A percentile compares a stretch with the other conserved stretches of the same genome.
These are phyloP conservation scores for Chromobotia macracanthus DNA, from an alignment of 2,797 vertebrate species.

Conservation along the genomic window DNA sequence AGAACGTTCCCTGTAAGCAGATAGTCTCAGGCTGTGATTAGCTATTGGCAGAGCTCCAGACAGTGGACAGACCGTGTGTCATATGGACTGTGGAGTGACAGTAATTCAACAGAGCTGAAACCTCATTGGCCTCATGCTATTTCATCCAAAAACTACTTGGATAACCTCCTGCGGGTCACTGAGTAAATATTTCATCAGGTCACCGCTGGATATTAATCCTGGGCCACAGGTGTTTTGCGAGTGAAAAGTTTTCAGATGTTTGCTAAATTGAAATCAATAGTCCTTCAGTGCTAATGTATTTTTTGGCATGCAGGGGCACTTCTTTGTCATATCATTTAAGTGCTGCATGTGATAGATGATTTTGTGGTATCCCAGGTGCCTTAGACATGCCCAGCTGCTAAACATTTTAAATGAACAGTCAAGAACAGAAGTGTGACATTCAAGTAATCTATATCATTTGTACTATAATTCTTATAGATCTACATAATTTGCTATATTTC, in stretches of 20 bases:
- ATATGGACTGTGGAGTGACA: neutral
- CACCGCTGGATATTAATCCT: constrained; percentile 7
- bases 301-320: neutral
- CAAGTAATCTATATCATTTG: too few relatives aligned
- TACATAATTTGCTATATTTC: too few relatives aligned
- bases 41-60: neutral
- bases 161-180: constrained; percentile 7
- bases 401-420: neutral
- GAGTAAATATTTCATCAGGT: constrained; percentile 10
- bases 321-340: constrained; percentile 13
- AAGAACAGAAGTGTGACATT: too few relatives aligned
- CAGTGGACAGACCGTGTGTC: neutral
- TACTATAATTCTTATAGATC: too few relatives aligned
- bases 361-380: neutral
- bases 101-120: constrained; percentile 1
- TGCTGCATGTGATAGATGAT: neutral
- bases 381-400: neutral
- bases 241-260: constrained; percentile 16
- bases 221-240: constrained; percentile 33
- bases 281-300: constrained; percentile 16
- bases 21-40: neutral
- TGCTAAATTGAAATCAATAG: constrained; percentile 14
- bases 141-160: neutral
- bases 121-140: neutral
- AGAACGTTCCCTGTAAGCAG: too few relatives aligned